Percentiles rank a stretch among this genome's conserved stretches.
Evolutionary conservation across 2,888 invertebrate species (phyloP).

Genomic region (Synanthedon formicaeformis): DNA sequence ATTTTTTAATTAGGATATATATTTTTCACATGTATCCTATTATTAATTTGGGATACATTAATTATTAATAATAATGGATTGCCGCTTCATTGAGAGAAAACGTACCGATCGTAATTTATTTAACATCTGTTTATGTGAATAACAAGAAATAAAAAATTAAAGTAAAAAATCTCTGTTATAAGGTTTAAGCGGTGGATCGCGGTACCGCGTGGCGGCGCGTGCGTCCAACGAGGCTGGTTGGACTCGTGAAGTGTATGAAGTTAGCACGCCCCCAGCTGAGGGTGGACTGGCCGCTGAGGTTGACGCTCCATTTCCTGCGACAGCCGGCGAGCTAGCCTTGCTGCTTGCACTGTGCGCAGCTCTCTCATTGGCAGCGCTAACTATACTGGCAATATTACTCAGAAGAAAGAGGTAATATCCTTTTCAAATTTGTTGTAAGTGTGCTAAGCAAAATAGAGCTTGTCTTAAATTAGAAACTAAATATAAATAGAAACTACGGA

Average conservation of each 20-base stretch:
- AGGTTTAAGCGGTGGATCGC: constrained; percentile 68
- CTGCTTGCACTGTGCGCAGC: constrained; percentile 68
- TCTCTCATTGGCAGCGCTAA: constrained; percentile 65
- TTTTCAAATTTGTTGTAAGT: too few relatives aligned
- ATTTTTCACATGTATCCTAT: too few relatives aligned
- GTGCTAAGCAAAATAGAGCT: too few relatives aligned
- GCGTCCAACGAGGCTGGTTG: constrained; percentile 74
- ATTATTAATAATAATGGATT: too few relatives aligned
- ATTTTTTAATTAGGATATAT: too few relatives aligned
- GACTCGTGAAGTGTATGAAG: constrained; percentile 72
- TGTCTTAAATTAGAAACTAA: too few relatives aligned
- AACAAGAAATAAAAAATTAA: background rate
- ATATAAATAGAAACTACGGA: too few relatives aligned
- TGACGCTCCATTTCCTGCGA: constrained; percentile 59
- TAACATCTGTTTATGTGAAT: constrained; percentile 18
- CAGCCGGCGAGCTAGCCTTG: constrained; percentile 56
- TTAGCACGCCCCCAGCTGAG: constrained; percentile 67
- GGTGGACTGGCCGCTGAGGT: constrained; percentile 63
- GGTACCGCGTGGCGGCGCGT: constrained; percentile 72
- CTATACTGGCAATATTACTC: constrained; percentile 70
- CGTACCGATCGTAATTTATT: too few relatives aligned
- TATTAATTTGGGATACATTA: too few relatives aligned
- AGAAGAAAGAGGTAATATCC: constrained; percentile 54
- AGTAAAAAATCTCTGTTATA: background rate
- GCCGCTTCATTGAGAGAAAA: too few relatives aligned